A percentile compares a stretch with the other conserved stretches of the same genome.
Conservation (phyloP, 2,888 invertebrate species). For the Plutella xylostella region DNA sequence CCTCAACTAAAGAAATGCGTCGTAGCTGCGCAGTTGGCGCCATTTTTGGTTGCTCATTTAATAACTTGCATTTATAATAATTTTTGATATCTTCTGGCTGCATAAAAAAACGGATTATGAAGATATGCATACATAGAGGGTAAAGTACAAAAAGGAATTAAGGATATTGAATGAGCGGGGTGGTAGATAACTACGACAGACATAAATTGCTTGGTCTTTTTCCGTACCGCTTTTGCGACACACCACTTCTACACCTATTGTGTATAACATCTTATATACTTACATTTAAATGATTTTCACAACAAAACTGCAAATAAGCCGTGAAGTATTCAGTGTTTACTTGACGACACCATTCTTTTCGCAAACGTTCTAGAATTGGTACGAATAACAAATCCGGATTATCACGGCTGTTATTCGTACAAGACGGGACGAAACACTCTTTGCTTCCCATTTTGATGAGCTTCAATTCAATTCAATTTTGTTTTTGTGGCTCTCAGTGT, state of each 20-base stretch:
- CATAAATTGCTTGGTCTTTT: too few species aligned
- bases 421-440: background rate
- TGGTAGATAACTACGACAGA: too few species aligned
- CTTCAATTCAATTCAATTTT: too few species aligned
- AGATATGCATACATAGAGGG: background rate
- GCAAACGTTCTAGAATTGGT: background rate
- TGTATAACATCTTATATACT: background rate
- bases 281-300: background rate
- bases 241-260: background rate
- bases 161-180: background rate
- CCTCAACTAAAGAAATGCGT: background rate
- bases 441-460: too few species aligned
- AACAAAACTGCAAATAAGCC: background rate
- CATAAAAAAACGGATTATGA: background rate
- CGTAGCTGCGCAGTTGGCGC: background rate
- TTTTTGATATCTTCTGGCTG: background rate
- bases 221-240: background rate
- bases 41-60: background rate
- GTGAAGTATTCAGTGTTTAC: background rate
- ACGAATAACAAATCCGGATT: background rate
- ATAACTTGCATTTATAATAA: background rate
- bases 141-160: background rate
- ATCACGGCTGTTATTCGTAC: background rate
- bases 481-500: too few species aligned
- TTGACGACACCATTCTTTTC: background rate